Conservation (phyloP, 2,797 vertebrate species). For the Cynopterus sphinx region DNA sequence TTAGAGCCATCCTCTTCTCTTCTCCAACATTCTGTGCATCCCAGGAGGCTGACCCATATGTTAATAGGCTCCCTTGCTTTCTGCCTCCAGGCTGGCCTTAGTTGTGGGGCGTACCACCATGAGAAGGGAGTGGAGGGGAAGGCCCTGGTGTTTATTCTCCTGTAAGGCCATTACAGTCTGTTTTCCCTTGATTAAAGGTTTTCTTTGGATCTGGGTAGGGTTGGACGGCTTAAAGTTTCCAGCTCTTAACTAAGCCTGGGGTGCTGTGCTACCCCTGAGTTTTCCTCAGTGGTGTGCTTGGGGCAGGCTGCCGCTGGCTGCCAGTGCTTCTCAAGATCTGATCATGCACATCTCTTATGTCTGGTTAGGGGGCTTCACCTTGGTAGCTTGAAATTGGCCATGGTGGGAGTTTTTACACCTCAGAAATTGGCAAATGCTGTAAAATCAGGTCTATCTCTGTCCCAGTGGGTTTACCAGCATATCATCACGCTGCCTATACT, state of each 20-base stretch:
- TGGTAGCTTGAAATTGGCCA: not conserved
- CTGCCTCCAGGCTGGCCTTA: not conserved
- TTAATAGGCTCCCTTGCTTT: not conserved
- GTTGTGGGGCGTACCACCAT: accelerated
- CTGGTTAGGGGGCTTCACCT: not conserved
- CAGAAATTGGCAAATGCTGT: not conserved
- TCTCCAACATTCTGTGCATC: not conserved
- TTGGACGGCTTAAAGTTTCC: not conserved
- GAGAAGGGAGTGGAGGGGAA: not conserved
- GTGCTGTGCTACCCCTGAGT: not conserved
- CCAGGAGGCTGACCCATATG: not conserved
- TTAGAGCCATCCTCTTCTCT: not conserved
- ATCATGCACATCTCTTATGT: not conserved
- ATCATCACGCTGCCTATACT: accelerated
- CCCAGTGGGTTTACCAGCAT: not conserved
- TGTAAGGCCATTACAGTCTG: not conserved
- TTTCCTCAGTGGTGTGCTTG: not conserved
- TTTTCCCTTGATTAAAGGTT: not conserved
- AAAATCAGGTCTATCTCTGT: not conserved
- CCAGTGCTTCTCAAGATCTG: not conserved
- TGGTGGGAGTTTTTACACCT: not conserved
- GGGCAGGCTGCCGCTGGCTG: not conserved
- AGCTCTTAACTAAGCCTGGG: not conserved
- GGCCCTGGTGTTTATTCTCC: not conserved
- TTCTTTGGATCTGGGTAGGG: not conserved